Base-by-base conservation (phyloP, 2,113 vertebrate genomes). In the Misgurnus mizolepis region DNA sequence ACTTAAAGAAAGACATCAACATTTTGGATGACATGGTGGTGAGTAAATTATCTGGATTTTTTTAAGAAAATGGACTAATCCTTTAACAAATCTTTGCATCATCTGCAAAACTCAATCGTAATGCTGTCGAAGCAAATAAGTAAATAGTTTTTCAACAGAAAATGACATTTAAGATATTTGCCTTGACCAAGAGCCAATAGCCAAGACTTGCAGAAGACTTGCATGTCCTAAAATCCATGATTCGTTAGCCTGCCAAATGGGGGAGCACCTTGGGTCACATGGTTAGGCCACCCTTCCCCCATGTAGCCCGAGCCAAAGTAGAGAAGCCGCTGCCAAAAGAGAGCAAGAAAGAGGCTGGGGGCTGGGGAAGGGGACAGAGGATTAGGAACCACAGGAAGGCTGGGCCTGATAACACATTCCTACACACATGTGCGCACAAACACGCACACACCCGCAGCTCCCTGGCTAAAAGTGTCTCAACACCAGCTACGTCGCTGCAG, bases 321-420 rank as follows among this genome's bases (percentile, higher is more conserved):
- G 27, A 75, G 56, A 78, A 41, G 39, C 62, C 41, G 50, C 15
- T 66, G 79, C 22, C 47, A 65, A n/a, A 69, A 78, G n/a, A 60
- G 47, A 66, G 9, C 22, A 11, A 70, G 58, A 77, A n/a, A 56
- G 34, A 76, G 17, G 62, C 61, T 75, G 61, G 79, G 67, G 83
- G 79, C 43, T 39, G n/a, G 60, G 79, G 40, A 49, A 69, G 66
- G 69, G 55, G 55, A 66, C 67, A 69, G 49, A 77, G 79, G 76
- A 82, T 84, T 82, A 85, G 73, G 56, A 77, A 81, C 78, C 80
- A 82, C 73, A 85, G 84, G 84, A 82, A 85, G 81, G 78, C 84
- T 76, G 78, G 84, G 80, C 81, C 80, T 80, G 83, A 84, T 84
- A 82, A 84, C 80, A 68, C 83, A 84, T 84, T 84, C 83, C 75